Base-by-base conservation (phyloP, 2,888 invertebrate genomes). In the Amiota communis region DNA sequence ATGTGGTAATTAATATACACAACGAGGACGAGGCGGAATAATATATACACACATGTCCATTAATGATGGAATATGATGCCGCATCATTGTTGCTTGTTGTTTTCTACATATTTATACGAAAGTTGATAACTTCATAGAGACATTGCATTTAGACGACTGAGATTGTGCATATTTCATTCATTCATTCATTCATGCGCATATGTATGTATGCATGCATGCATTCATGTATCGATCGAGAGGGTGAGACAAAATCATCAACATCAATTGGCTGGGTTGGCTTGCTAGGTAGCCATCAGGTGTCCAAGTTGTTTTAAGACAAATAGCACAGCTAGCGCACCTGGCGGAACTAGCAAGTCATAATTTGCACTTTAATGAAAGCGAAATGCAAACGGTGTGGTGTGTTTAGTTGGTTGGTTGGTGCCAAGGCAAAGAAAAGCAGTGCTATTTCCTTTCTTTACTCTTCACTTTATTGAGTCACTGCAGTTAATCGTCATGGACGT, bases 301-400 rank as follows among this genome's bases (percentile, higher is more conserved):
- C 67, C 72, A 67, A 59, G 64, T 65, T 72, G 77, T 77, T 78
- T 80, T 78, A 82, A 84, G 81, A 83, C 83, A 86, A 87, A 85
- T 84, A 82, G 77, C 78, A 72, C 20, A 11, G 51, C 79, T 76
- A 77, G 74, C 83, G 86, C 87, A 87, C 87, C 88, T 87, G 87
- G 87, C 87, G 88, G 87, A 87, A 87, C 87, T 87, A 82, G 80
- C 85, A 82, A 86, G 79, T 83, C 87, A 86, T 87, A 87, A 87
- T 87, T 87, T 87, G 87, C 86, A 87, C 86, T 87, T 86, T 86
- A 88, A 87, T 86, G 86, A 86, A 86, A 83, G 85, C 84, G 77
- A 78, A 72, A 53, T 79, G 75, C 74, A 56, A 61, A 59, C 71
- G 70, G 59, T 59, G 17, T 20, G 59, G 59, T n/a, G n/a, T n/a